Conservation (phyloP, 2,113 vertebrate species). For the Entosphenus tridentatus region DNA sequence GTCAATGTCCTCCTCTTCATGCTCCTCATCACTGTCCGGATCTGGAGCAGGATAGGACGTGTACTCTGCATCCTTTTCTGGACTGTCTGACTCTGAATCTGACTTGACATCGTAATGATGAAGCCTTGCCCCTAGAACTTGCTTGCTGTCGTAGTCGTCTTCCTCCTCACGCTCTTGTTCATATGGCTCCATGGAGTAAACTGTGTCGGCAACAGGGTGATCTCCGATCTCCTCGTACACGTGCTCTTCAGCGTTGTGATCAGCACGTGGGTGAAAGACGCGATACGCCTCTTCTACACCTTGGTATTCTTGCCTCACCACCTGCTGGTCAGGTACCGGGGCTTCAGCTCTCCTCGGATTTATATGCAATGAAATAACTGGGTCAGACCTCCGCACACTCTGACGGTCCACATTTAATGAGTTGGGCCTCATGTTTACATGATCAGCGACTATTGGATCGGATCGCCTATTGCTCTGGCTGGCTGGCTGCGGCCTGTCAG, state of each 20-base stretch:
- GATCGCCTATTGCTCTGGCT: too few species aligned
- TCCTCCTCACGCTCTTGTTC: neutral
- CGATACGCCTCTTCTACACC: neutral
- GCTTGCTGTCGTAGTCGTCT: neutral
- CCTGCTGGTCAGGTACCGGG: too few species aligned
- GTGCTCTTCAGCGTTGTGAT: neutral
- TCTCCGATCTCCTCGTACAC: slow-evolving; percentile 5
- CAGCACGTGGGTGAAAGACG: slow-evolving; percentile 3
- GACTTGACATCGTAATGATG: slow-evolving; percentile 5
- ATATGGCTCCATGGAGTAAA: neutral
- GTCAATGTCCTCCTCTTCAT: slow-evolving; percentile 1
- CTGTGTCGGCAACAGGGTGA: neutral
- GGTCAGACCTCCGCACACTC: too few species aligned
- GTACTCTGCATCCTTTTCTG: neutral
- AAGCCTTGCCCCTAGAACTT: slow-evolving; percentile 3
- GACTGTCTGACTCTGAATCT: neutral
- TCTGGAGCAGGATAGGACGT: neutral
- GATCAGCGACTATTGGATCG: too few species aligned
- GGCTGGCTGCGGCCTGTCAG: too few species aligned
- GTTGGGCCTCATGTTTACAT: too few species aligned
- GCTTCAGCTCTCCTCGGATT: too few species aligned
- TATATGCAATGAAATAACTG: too few species aligned
- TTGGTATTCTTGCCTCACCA: too few species aligned
- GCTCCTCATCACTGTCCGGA: neutral
- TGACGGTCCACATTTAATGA: too few species aligned